phyloP scores from a whole-genome alignment of 2,113 vertebrate genomes.

The Pungitius pungitius region DNA sequence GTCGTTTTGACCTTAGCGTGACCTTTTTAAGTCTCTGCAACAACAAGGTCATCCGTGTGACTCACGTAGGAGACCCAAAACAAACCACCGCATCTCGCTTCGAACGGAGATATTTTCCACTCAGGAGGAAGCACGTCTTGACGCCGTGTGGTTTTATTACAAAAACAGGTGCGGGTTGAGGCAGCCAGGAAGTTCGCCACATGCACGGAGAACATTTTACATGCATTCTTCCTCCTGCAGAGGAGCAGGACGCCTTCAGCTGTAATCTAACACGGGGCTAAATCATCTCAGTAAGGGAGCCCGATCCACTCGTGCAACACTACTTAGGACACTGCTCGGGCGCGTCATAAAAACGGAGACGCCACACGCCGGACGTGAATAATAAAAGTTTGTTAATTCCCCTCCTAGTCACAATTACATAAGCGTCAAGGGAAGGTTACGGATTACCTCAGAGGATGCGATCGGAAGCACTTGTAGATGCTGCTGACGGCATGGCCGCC shows the following conservation, averaged over 20 bases:
- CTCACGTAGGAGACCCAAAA: neutral
- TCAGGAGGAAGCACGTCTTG: neutral
- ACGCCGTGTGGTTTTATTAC: neutral
- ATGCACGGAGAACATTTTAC: neutral
- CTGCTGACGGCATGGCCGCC: neutral
- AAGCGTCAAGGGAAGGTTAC: neutral
- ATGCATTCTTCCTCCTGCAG: neutral
- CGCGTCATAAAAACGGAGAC: too few species aligned
- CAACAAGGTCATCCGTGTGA: neutral
- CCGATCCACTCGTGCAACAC: neutral
- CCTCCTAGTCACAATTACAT: slow-evolving; percentile 11
- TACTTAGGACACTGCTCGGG: neutral
- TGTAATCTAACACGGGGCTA: neutral
- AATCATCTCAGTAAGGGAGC: neutral
- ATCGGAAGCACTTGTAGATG: slow-evolving; percentile 34
- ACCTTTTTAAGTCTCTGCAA: neutral
- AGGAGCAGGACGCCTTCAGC: neutral
- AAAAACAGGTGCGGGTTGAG: slow-evolving; percentile 15
- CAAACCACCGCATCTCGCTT: neutral
- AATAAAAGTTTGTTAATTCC: neutral
- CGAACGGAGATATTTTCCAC: neutral
- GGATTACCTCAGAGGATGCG: slow-evolving; percentile 52
- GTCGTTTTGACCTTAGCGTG: neutral
- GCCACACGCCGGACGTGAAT: neutral
- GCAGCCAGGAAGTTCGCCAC: neutral